Conservation (phyloP, 1,140 invertebrate genomes). For the Rhyacophila brunnea region DNA sequence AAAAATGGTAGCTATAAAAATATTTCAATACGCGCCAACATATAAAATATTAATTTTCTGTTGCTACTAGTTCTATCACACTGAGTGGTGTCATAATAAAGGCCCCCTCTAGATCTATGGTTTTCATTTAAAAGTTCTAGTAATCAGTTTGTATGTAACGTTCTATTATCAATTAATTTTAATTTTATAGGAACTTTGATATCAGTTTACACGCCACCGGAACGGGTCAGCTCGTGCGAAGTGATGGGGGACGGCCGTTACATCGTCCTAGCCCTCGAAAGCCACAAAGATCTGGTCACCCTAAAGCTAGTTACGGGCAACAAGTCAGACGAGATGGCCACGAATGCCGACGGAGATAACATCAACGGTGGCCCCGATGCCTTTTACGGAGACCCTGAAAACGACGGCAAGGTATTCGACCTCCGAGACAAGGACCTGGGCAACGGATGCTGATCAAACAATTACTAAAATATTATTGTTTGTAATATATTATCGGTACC, state of each 20-base stretch:
- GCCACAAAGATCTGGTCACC: constrained; percentile 62
- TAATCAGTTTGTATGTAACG: too few relatives aligned
- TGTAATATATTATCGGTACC: too few relatives aligned
- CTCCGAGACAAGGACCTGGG: constrained; percentile 47
- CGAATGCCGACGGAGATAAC: constrained; percentile 39
- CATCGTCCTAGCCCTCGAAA: constrained; percentile 68
- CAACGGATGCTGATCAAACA: constrained; percentile 40
- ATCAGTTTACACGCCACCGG: constrained; percentile 75
- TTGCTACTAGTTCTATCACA: too few relatives aligned
- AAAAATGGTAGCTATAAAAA: too few relatives aligned
- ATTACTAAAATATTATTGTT: too few relatives aligned
- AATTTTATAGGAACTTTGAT: constrained; percentile 64
- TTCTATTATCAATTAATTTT: too few relatives aligned
- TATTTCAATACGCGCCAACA: too few relatives aligned
- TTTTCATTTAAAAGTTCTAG: too few relatives aligned
- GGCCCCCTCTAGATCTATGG: too few relatives aligned
- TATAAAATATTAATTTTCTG: too few relatives aligned
- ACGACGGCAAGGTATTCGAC: constrained; percentile 53
- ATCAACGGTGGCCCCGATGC: constrained; percentile 39
- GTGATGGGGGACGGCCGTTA: constrained; percentile 69
- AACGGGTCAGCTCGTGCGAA: constrained; percentile 73
- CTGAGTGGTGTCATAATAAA: too few relatives aligned
- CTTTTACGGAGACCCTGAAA: constrained; percentile 50
- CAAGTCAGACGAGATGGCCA: constrained; percentile 34
- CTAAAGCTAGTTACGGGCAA: constrained; percentile 59